Base-by-base conservation (phyloP, 2,888 invertebrate species). In the Parnassius glacialis region DNA sequence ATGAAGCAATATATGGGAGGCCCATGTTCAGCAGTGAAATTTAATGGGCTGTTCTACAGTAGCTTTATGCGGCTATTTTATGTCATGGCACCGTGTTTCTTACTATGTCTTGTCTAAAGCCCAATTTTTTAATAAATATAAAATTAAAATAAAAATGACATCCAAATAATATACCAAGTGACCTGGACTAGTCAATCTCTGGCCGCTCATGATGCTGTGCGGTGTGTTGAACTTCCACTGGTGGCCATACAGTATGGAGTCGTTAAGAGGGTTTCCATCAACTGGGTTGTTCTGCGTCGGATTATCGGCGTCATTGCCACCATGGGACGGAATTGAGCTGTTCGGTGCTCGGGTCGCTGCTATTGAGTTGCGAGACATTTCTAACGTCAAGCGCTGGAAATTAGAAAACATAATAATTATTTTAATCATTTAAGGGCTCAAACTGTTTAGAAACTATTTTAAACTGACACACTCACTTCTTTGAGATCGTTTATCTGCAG, bases 401-500 rank as follows among this genome's bases (percentile, higher is more conserved):
- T 7, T 34, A 7, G 34, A 13, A 12, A 52, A 34, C 12, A 12
- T 34, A 20, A 20, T 20, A 20, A 20, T 20, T 20, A 20, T 20
- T 20, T 20, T 20, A 20, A 20, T 20, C 2, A 20, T 20, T 20
- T 20, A 20, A 20, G 20, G 20, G 2, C 0, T 20, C 20, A 20
- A 20, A 20, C 20, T 20, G 20, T 2, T 20, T 20, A 20, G 20
- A 20, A 20, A 20, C 20, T 20, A 20, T 20, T 20, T 20, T 20
- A 20, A 20, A 20, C 20, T 20, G 20, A 20, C 1, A 45, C 45
- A 64, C 52, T 60, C 87, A 94, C 94, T 93, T 97, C 96, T 87
- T 97, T 97, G 64, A 97, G 92, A 87, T 96, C 96, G 84, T 95
- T 96, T 62, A 97, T 95, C 83, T 97, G 97, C 57, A 94, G 92